Evolutionary conservation across 2,797 vertebrate species (phyloP), one percentile per base, ranked within the genome.

Genomic region (Heteromormyrus szaboi): DNA sequence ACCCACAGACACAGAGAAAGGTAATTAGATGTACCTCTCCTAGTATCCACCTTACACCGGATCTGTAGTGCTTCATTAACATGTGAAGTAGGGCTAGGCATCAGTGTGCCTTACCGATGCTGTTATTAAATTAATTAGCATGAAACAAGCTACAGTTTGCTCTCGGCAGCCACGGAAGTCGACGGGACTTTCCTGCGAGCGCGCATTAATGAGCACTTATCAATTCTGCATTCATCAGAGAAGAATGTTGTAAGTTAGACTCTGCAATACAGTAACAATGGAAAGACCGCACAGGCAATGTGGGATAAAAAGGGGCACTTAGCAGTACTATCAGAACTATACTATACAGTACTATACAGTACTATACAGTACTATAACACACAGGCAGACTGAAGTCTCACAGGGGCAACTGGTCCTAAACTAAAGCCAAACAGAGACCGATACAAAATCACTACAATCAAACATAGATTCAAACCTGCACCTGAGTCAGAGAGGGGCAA

Each of bases 101-200:
- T 93, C 89, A 0, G 25, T 25, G 88, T 12, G 87, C 92, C 93
- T 93, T 94, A 92, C 94, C 93, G 92, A 94, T 95, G 93, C 93
- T 92, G 91, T 95, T 95, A 96, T 95, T 95, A 96, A 95, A 95
- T 95, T 91, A 93, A 95, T 95, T 95, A 93, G 90, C 91, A 91
- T 91, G 92, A 93, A 95, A 95, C 93, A 93, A 94, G 93, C 90
- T 14, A 79, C n/a, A 29, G 22, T 5, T 54, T n/a, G 56, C 37
- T 59, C 19, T 37, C 53, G 19, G 90, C 93, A 89, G 91, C 94
- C 95, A 92, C 94, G 93, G 92, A 94, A 94, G 95, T 94, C 93
- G 91, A 89, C 92, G 91, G 90, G 86, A 91, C 92, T 91, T 87
- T 88, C 90, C 90, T 91, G 90, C 93, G 91, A 89, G 85, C 1